Evolutionary conservation across 2,797 vertebrate species (phyloP).

Genomic region (Acropternis orthonyx): DNA sequence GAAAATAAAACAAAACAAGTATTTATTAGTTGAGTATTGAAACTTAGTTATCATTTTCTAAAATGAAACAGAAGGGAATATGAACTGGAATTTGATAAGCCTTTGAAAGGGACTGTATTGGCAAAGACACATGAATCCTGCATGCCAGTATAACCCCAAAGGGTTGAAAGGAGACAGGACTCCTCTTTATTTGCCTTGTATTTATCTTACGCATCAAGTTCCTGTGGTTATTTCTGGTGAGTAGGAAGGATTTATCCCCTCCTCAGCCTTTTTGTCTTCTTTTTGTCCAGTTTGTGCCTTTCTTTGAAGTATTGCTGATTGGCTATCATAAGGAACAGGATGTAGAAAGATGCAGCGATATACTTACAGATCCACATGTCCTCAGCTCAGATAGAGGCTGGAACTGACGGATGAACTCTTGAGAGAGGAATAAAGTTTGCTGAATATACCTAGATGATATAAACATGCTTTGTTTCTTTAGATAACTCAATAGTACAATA

Average conservation of each 20-base stretch:
- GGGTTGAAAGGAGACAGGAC: neutral
- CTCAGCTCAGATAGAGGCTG: neutral
- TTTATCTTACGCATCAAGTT: neutral
- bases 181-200: neutral
- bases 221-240: neutral
- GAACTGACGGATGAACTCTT: constrained; percentile 38
- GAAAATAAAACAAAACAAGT: neutral
- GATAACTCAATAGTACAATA: constrained; percentile 52
- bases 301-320: neutral
- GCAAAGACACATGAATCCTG: neutral
- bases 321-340: neutral
- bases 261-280: neutral
- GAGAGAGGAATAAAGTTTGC: constrained; percentile 41
- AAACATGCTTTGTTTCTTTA: constrained; percentile 62
- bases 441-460: constrained; percentile 46
- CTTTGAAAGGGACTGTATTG: neutral
- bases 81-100: neutral
- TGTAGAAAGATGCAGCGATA: neutral
- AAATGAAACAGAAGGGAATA: neutral
- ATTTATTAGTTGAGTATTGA: neutral
- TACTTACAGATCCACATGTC: neutral
- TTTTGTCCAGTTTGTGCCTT: neutral
- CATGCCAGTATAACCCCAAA: neutral
- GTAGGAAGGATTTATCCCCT: neutral
- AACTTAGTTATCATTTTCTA: neutral